Evolutionary conservation across 2,888 invertebrate genomes (phyloP).

Genomic region (Tiphia femorata): DNA sequence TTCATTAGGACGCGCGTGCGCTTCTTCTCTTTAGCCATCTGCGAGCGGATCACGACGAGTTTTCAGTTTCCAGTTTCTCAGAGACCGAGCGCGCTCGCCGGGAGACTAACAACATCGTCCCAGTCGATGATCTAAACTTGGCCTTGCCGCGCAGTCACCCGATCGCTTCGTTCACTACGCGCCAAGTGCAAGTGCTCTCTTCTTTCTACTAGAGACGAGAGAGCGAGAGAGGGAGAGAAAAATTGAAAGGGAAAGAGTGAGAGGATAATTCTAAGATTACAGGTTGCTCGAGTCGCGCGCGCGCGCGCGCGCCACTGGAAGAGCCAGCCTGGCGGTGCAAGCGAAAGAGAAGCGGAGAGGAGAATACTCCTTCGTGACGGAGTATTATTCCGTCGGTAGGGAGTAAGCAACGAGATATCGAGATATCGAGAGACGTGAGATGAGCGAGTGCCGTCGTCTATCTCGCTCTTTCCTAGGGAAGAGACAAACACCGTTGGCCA

Average conservation of each 20-base stretch:
- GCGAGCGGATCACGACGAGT: conserved; percentile 4
- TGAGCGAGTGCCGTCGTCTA: too few species aligned
- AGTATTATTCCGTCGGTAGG: too few species aligned
- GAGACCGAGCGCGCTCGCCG: conserved; percentile 8
- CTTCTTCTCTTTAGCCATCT: neutral
- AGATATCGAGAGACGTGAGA: too few species aligned
- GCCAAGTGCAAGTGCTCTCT: neutral
- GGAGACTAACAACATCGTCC: conserved; percentile 12
- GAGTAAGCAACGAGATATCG: too few species aligned
- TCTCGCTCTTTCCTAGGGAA: conserved; percentile 5
- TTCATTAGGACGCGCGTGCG: conserved; percentile 37
- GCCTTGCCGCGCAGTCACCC: conserved; percentile 50
- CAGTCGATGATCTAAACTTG: conserved; percentile 65
- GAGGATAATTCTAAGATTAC: conserved; percentile 44
- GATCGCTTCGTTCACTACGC: neutral
- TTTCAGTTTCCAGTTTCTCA: neutral
- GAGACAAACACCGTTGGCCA: conserved; percentile 60
- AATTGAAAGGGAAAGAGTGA: conserved; percentile 1
- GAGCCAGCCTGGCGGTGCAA: neutral
- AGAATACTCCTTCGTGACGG: conserved; percentile 15
- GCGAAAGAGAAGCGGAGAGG: neutral
- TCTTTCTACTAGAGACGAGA: neutral
- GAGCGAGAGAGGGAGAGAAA: conserved; percentile 2
- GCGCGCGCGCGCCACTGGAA: neutral
- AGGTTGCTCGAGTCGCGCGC: conserved; percentile 21